Conservation (phyloP, 92 coral and sea anemone genomes). For the Epizoanthus ramosus region DNA sequence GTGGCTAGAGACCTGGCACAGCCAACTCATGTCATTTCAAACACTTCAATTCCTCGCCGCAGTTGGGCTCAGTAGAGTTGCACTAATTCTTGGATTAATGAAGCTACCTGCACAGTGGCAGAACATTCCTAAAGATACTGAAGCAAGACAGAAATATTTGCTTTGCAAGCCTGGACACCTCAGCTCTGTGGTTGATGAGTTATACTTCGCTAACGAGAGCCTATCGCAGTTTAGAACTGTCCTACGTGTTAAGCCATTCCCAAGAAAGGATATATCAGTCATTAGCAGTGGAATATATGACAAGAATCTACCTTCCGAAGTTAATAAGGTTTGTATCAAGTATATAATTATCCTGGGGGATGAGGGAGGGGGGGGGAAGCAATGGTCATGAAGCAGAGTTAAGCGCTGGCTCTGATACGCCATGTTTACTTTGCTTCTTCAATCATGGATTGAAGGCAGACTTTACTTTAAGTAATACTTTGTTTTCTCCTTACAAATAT, state of each 20-base stretch:
- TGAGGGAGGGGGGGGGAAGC: too few relatives aligned
- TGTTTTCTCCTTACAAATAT: too few relatives aligned
- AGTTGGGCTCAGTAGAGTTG: slow-evolving; percentile 75
- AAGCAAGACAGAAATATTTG: slow-evolving; percentile 78
- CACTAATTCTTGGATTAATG: slow-evolving; percentile 77
- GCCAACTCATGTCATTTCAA: slow-evolving; percentile 67
- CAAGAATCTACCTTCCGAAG: slow-evolving; percentile 44
- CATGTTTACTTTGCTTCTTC: too few relatives aligned
- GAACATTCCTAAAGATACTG: slow-evolving; percentile 54
- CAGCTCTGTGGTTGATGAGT: slow-evolving; percentile 89
- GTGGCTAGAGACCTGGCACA: slow-evolving; percentile 82
- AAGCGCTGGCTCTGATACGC: too few relatives aligned
- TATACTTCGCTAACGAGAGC: slow-evolving; percentile 90
- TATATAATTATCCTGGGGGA: too few relatives aligned
- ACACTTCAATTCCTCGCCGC: slow-evolving; percentile 77
- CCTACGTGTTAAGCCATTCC: slow-evolving; percentile 77
- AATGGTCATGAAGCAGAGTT: too few relatives aligned
- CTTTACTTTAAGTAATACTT: too few relatives aligned
- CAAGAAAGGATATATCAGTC: slow-evolving; percentile 59
- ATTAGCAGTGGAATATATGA: slow-evolving; percentile 74
- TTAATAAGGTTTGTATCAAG: slow-evolving; percentile 17
- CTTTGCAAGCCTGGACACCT: slow-evolving; percentile 87
- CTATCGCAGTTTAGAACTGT: slow-evolving; percentile 83
- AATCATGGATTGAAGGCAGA: too few relatives aligned
- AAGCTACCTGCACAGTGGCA: slow-evolving; percentile 60